phyloP scores from a whole-genome alignment of 2,888 invertebrate species.

The Koerneria pararmatus region DNA sequence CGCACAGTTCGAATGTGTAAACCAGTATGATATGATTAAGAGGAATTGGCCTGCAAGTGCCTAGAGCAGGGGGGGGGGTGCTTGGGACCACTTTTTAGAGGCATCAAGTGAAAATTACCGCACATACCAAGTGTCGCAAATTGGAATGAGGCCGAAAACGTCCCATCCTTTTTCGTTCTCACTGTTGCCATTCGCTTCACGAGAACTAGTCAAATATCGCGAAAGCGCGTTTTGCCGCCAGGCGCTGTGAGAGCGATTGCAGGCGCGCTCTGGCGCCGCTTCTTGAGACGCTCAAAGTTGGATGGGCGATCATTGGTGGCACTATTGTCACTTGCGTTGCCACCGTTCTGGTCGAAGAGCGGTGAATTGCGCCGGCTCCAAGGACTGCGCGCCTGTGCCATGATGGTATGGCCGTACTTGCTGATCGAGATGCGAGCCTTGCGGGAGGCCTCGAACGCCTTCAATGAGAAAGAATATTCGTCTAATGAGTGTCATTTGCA shows the following conservation, averaged over 20 bases:
- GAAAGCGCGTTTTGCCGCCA: slow-evolving; percentile 20
- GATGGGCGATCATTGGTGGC: slow-evolving; percentile 23
- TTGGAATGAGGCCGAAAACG: background rate
- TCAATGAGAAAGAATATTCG: background rate
- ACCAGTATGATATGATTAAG: no score
- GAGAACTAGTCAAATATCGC: slow-evolving; percentile 14
- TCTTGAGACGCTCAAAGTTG: slow-evolving; percentile 35
- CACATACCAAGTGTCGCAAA: background rate
- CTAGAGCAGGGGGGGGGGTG: background rate
- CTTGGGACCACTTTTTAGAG: background rate
- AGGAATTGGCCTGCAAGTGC: no score
- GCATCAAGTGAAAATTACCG: background rate
- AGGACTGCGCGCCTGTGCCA: slow-evolving; percentile 31
- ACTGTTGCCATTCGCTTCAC: background rate
- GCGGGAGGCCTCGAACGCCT: slow-evolving; percentile 35
- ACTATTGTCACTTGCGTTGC: slow-evolving; percentile 15
- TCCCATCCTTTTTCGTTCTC: background rate
- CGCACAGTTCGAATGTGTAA: no score
- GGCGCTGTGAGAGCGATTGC: slow-evolving; percentile 39
- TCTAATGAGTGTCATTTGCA: background rate
- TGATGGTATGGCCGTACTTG: slow-evolving; percentile 47
- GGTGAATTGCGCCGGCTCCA: slow-evolving; percentile 50
- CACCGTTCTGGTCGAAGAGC: slow-evolving; percentile 33
- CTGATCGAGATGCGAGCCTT: slow-evolving; percentile 44
- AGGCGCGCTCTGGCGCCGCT: slow-evolving; percentile 46